phyloP scores from a whole-genome alignment of 1,140 invertebrate genomes.

The Trachymyrmex septentrionalis region DNA sequence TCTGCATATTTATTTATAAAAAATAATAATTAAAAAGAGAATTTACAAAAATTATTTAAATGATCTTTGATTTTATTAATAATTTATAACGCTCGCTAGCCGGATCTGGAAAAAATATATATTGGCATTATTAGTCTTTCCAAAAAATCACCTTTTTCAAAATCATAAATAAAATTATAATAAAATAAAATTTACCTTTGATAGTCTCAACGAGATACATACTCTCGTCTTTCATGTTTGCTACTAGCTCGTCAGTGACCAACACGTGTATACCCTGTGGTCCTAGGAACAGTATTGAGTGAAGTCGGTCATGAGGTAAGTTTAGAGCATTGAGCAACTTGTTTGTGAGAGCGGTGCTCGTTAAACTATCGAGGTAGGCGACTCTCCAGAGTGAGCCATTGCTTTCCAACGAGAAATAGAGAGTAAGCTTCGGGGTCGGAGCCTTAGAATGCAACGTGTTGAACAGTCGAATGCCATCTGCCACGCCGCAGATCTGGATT shows the following conservation, averaged over 20 bases:
- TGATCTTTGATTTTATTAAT: slow-evolving; percentile 74
- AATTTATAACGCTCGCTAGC: slow-evolving; percentile 79
- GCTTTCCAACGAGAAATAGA: slow-evolving; percentile 92
- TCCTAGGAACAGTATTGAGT: slow-evolving; percentile 90
- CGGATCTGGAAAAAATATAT: slow-evolving; percentile 75
- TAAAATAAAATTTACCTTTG: slow-evolving; percentile 80
- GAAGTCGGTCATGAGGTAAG: slow-evolving; percentile 87
- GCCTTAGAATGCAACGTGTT: slow-evolving; percentile 94
- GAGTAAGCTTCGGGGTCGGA: slow-evolving; percentile 91
- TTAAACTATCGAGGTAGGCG: slow-evolving; percentile 91
- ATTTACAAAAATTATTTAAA: slow-evolving; percentile 2
- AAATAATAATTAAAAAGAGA: not conserved
- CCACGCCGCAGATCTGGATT: slow-evolving; percentile 97
- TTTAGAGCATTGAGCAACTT: slow-evolving; percentile 90
- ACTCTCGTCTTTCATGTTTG: slow-evolving; percentile 89
- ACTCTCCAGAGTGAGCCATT: slow-evolving; percentile 90
- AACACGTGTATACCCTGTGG: slow-evolving; percentile 92
- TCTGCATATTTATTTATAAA: not conserved
- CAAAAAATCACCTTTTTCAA: not conserved
- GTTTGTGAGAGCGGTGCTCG: slow-evolving; percentile 89
- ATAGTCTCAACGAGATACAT: slow-evolving; percentile 88
- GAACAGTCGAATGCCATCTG: slow-evolving; percentile 96
- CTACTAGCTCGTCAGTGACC: slow-evolving; percentile 91
- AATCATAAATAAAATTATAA: not conserved
- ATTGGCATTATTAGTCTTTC: not conserved